phyloP scores from a whole-genome alignment of 1,140 invertebrate genomes.

The Lepidurus couesii region DNA sequence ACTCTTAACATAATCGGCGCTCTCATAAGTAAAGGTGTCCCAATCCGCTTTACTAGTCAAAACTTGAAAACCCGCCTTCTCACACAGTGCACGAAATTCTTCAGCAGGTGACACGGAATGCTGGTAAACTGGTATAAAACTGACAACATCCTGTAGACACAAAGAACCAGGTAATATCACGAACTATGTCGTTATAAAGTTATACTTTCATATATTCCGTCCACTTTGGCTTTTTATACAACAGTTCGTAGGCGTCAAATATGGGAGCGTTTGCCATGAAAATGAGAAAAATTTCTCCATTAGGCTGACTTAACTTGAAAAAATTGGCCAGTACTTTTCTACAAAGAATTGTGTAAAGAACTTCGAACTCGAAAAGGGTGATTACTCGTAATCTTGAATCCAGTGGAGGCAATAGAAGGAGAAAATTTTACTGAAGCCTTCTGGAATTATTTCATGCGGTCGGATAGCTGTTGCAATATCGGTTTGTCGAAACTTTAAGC shows the following conservation, averaged over 20 bases:
- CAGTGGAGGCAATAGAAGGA: slow-evolving; percentile 79
- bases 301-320: slow-evolving; percentile 54
- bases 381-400: slow-evolving; percentile 66
- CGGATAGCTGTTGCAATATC: slow-evolving; percentile 56
- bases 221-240: slow-evolving; percentile 56
- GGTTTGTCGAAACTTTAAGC: slow-evolving; percentile 55
- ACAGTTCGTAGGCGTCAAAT: slow-evolving; percentile 59
- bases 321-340: slow-evolving; percentile 61
- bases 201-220: slow-evolving; percentile 42
- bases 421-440: slow-evolving; percentile 60
- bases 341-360: slow-evolving; percentile 27
- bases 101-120: slow-evolving; percentile 58
- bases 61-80: slow-evolving; percentile 59
- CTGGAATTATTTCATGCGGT: slow-evolving; percentile 38
- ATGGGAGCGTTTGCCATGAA: slow-evolving; percentile 63
- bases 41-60: slow-evolving; percentile 57
- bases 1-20: slow-evolving; percentile 45
- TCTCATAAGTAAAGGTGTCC: slow-evolving; percentile 58
- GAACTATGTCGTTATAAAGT: too few relatives aligned
- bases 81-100: slow-evolving; percentile 55
- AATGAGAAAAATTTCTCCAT: slow-evolving; percentile 61
- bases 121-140: slow-evolving; percentile 42
- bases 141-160: slow-evolving; percentile 49
- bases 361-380: not conserved
- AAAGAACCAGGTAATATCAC: not conserved